Base-by-base conservation (phyloP, 2,113 vertebrate species). In the Oryzias woworae region DNA sequence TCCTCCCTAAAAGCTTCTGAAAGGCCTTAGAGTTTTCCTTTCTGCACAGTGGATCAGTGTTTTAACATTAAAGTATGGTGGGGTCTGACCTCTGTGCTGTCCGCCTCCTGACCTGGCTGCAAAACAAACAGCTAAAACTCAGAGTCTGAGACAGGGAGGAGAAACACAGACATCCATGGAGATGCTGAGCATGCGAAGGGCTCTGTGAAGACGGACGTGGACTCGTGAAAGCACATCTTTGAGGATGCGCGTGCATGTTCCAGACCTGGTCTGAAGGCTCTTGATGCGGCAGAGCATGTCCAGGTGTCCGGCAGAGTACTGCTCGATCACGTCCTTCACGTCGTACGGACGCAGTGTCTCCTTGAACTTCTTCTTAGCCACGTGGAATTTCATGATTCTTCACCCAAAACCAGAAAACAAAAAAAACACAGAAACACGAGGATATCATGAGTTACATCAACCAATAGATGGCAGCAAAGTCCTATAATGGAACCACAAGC, bases 211-310 rank as follows among this genome's bases (percentile, higher is more conserved):
- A 7, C 31, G 31, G 8, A 36, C 7, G 36, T 3, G 22, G 24
- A 53, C 24, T 13, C 2, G 13, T 23, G 2, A 1, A 13, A 45
- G 36, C 36, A 1, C 6, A 43, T 1, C 17, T 5, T 13, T 55
- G 24, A 22, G 31, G 14, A 6, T 49, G 17, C 62, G 36, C 20
- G 28, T 52, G 56, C 43, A 20, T 28, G 42, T 31, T 76, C 26
- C 93, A 92, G 82, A 99, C 97, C 96, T 94, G 61, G 95, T 95
- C 85, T 99, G 97, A 58, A 99, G 96, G 75, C 95, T 99, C 81
- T 99, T 99, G 89, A 99, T 99, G 80, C 97, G 95, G 85, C 96
- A 98, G 26, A 99, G 80, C 97, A 99, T 99, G 87, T 99, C 97
- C 82, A 99, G 90, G 51, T 98, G 97, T 66, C 97, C 97, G 24